Conservation (phyloP, 2,113 vertebrate genomes). For the Varanus komodoensis region DNA sequence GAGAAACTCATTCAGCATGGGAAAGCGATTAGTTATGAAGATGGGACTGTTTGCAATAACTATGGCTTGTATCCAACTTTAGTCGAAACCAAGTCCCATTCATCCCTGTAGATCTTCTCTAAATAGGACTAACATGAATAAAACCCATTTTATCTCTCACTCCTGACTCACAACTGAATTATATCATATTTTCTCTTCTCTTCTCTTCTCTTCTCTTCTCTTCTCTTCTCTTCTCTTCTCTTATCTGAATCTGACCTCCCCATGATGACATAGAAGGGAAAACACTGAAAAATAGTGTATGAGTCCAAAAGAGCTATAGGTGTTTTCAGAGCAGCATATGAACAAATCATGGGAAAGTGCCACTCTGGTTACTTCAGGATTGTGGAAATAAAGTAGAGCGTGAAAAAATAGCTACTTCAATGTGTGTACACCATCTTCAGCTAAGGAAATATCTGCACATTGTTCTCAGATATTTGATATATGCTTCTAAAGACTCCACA, state of each 20-base stretch:
- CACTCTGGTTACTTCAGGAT: neutral
- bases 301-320: neutral
- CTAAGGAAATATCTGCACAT: no score
- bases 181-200: neutral
- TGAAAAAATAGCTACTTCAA: no score
- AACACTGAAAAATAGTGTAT: neutral
- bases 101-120: no score
- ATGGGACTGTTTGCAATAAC: neutral
- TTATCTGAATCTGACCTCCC: neutral
- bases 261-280: neutral
- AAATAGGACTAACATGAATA: no score
- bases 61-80: no score
- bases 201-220: no score
- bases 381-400: neutral
- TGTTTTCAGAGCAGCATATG: neutral
- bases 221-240: no score
- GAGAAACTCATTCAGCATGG: constrained; percentile 22
- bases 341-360: neutral
- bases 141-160: neutral
- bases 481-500: neutral
- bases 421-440: no score
- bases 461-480: neutral
- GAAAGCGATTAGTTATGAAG: neutral
- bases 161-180: neutral
- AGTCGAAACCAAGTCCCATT: no score